Percentiles rank a stretch among this genome's conserved stretches.
phyloP scores from a whole-genome alignment of 2,888 invertebrate species.

The Hypercompe scribonia region DNA sequence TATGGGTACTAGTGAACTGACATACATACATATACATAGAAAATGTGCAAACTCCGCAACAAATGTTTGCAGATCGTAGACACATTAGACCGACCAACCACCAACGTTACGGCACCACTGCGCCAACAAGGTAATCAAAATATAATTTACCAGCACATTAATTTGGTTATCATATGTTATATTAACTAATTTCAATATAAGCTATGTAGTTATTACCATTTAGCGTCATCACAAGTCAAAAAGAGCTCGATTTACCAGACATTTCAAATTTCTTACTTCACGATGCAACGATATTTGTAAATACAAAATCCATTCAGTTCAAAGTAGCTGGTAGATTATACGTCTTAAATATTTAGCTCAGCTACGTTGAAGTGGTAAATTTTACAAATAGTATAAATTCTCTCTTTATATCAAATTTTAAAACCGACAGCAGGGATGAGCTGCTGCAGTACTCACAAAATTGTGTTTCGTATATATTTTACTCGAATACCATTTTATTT shows the following conservation, averaged over 20 bases:
- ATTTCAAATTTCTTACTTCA: background rate
- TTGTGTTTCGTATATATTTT: background rate
- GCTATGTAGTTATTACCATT: no score
- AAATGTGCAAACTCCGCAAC: no score
- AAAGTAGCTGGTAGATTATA: background rate
- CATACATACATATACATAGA: no score
- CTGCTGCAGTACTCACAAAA: background rate
- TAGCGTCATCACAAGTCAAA: no score
- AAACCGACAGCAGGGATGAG: background rate
- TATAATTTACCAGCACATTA: no score
- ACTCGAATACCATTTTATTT: background rate
- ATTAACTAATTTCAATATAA: no score
- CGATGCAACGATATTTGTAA: background rate
- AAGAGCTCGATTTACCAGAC: background rate
- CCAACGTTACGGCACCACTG: no score
- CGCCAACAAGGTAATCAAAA: no score
- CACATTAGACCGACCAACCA: no score
- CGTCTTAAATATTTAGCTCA: background rate
- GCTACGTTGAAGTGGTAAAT: background rate
- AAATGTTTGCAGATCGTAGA: no score
- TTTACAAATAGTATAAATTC: background rate
- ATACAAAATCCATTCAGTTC: background rate
- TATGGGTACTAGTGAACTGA: no score
- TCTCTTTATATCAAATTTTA: background rate
- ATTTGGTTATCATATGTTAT: no score